Evolutionary conservation across 2,113 vertebrate species (phyloP).

Genomic region (Mus musculus): GRCm39 chr11:59207501-59208000

Average conservation of each 20-base stretch:
- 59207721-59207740: not conserved
- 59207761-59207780: not conserved
- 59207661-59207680: not conserved
- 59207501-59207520: not conserved
- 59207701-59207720: not conserved
- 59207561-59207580: not conserved
- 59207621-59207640: not conserved
- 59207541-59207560: slow-evolving; percentile 50
- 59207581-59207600: not conserved
- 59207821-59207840: not conserved
- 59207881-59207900: not conserved
- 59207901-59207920: not conserved
- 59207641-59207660: not conserved
- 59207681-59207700: not conserved
- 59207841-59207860: not conserved
- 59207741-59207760: not conserved
- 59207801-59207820: not conserved
- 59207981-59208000: not conserved
- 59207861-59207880: not conserved
- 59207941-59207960: not conserved
- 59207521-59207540: not conserved
- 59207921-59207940: not conserved
- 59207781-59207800: not conserved
- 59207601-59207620: not conserved
- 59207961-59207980: no score